phyloP scores from a whole-genome alignment of 2,888 invertebrate species.

The Hemithea aestivaria region DNA sequence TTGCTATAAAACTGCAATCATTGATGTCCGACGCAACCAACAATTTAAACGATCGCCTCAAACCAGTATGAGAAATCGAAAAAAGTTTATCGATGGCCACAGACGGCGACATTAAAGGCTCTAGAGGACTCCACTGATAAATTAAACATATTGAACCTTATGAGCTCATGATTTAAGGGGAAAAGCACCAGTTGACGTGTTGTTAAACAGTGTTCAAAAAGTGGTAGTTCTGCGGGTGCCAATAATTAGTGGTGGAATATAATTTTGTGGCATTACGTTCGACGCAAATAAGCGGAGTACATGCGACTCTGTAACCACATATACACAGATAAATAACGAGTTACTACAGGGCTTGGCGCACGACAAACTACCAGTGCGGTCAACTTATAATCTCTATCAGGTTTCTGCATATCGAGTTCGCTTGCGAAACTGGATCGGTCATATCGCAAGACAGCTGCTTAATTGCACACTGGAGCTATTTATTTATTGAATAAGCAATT shows the following conservation, averaged over 20 bases:
- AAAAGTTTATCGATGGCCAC: conserved; percentile 14
- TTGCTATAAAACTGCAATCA: conserved; percentile 2
- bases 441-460: conserved; percentile 45
- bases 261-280: conserved; percentile 67
- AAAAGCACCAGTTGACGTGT: conserved; percentile 26
- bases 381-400: conserved; percentile 60
- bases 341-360: conserved; percentile 43
- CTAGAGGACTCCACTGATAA: conserved; percentile 16
- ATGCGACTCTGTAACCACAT: conserved; percentile 46
- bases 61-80: conserved; percentile 10
- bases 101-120: conserved; percentile 6
- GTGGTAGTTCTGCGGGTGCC: conserved; percentile 42
- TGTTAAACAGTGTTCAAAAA: conserved; percentile 32
- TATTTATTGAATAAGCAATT: conserved; percentile 33
- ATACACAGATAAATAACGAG: conserved; percentile 25
- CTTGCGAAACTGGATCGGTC: conserved; percentile 49
- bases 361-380: conserved; percentile 59
- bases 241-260: conserved; percentile 56
- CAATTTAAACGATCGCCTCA: conserved; percentile 6
- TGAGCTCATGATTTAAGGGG: conserved; percentile 1
- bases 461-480: conserved; percentile 37
- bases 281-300: conserved; percentile 62
- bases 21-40: conserved; percentile 2
- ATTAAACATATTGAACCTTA: conserved; percentile 4
- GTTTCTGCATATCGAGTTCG: conserved; percentile 63